Percentiles rank a stretch among this genome's conserved stretches.
These are phyloP conservation scores for Danaus plexippus DNA, from an alignment of 1,140 invertebrate species.

Conservation along the genomic window DNA sequence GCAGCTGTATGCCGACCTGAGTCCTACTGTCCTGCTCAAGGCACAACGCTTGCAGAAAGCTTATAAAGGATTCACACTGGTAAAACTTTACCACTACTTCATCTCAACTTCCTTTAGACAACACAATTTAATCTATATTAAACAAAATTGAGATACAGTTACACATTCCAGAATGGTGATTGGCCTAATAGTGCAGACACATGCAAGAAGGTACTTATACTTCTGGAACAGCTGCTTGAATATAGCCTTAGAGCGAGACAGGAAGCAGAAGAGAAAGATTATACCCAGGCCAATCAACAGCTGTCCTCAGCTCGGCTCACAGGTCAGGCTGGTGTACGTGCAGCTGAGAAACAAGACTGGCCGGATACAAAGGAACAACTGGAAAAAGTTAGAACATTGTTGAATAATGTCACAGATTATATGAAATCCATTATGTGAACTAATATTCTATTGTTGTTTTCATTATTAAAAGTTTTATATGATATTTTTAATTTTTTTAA, in stretches of 20 bases:
- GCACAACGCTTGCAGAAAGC: slow-evolving; percentile 76
- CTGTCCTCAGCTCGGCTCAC: slow-evolving; percentile 75
- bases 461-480: too few relatives aligned
- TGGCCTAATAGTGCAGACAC: slow-evolving; percentile 75
- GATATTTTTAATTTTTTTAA: too few relatives aligned
- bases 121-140: not conserved
- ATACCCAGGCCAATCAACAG: slow-evolving; percentile 71
- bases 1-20: slow-evolving; percentile 84
- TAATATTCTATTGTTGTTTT: slow-evolving; percentile 18
- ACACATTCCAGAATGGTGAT: slow-evolving; percentile 63
- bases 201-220: slow-evolving; percentile 60
- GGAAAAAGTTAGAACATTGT: slow-evolving; percentile 40
- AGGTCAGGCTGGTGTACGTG: slow-evolving; percentile 71
- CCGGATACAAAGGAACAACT: slow-evolving; percentile 43
- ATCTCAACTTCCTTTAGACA: not conserved
- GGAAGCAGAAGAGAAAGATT: slow-evolving; percentile 72
- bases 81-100: slow-evolving; percentile 16
- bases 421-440: slow-evolving; percentile 58
- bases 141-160: slow-evolving; percentile 17
- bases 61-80: slow-evolving; percentile 74
- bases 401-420: slow-evolving; percentile 56
- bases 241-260: slow-evolving; percentile 50
- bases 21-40: slow-evolving; percentile 74
- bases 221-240: slow-evolving; percentile 47
- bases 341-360: slow-evolving; percentile 67